A percentile compares a stretch with the other conserved stretches of the same genome.
phyloP scores from a whole-genome alignment of 2,888 invertebrate species.

The Chouioia cunea region DNA sequence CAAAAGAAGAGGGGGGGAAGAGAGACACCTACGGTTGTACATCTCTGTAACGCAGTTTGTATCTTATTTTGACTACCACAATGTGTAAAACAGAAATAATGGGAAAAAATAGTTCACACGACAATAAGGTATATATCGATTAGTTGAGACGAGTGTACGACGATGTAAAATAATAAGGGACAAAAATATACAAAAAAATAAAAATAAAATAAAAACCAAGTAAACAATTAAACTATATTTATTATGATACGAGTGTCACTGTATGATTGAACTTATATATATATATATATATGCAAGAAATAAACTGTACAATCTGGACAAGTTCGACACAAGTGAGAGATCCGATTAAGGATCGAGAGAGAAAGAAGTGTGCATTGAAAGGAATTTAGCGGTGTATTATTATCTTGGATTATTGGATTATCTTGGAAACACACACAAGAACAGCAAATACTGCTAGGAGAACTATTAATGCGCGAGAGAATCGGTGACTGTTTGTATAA shows the following conservation, averaged over 20 bases:
- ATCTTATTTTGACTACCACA: conserved; percentile 50
- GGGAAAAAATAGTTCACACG: conserved; percentile 65
- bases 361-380: conserved; percentile 1
- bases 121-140: conserved; percentile 67
- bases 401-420: conserved; percentile 25
- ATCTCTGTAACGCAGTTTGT: conserved; percentile 41
- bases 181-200: conserved; percentile 54
- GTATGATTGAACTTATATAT: conserved; percentile 50
- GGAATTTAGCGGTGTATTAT: conserved; percentile 28
- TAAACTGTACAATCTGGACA: neutral
- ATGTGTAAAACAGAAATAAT: conserved; percentile 39
- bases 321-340: too few species aligned
- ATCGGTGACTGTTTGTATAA: conserved; percentile 51
- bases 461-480: conserved; percentile 31
- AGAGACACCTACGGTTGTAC: conserved; percentile 27
- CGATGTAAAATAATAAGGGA: conserved; percentile 63
- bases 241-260: conserved; percentile 62
- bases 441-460: neutral
- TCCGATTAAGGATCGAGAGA: neutral
- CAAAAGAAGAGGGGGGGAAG: conserved; percentile 27
- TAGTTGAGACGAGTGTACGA: conserved; percentile 62
- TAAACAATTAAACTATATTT: conserved; percentile 66
- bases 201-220: conserved; percentile 66
- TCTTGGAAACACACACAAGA: neutral
- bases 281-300: conserved; percentile 9